Base-by-base conservation (phyloP, 2,888 invertebrate genomes). In the Noctua janthe region DNA sequence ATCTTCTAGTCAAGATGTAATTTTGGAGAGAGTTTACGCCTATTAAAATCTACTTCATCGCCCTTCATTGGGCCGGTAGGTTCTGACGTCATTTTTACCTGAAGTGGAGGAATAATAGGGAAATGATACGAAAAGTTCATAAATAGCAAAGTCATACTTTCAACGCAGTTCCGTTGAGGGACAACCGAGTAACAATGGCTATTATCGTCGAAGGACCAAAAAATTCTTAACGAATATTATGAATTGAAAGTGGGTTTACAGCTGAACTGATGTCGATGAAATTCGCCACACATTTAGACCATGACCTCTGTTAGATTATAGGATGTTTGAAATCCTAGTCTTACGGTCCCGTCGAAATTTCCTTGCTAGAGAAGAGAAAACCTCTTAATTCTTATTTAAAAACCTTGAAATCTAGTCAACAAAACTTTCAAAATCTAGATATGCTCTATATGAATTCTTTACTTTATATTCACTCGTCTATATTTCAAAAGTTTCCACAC, bases 41-140 rank as follows among this genome's bases (percentile, higher is more conserved):
- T 66, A 59, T 64, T 71, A 77, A 74, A 69, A n/a, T 43, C 6
- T 43, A 74, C 51, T 80, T 74, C 51, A 81, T 74, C 43, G 3
- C 67, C 67, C 67, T 51, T 81, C 43, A 62, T 75, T 74, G 20
- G 43, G 29, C 7, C 5, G n/a, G 43, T 43, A 66, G 29, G 49
- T 59, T 43, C 10, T 23, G 56, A 67, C 13, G n/a, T 20, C 17
- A 59, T 74, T 11, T 0, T 49, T 15, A 39, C 10, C 15, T 67
- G 17, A 74, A 81, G 43, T 43, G 29, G 5, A 15, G 1, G 2
- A 1, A 66, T 35, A 43, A 67, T 39, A 51, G n/a, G 39, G 23
- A 3, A 67, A 67, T 74, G 29, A 71, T 64, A 56, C 43, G 11
- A n/a, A 29, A 64, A 49, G 39, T 56, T 64, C 39, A 35, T 35